A percentile compares a stretch with the other conserved stretches of the same genome.
phyloP scores from a whole-genome alignment of 2,797 vertebrate genomes.

The Tamandua tetradactyla region DNA sequence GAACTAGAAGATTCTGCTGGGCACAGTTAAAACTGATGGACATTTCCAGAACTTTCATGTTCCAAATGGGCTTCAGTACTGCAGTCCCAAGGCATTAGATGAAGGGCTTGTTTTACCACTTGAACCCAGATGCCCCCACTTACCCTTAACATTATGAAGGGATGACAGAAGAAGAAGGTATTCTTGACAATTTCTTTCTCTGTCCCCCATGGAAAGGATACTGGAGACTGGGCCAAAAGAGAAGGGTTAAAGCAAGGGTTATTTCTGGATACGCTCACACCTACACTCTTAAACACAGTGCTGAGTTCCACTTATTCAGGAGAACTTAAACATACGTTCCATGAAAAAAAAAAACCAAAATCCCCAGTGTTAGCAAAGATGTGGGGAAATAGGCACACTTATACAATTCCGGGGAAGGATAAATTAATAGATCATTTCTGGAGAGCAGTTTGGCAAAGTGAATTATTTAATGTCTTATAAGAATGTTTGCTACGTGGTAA shows the following conservation, averaged over 20 bases:
- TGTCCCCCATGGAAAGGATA: neutral
- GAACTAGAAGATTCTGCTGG: neutral
- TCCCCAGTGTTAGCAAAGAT: neutral
- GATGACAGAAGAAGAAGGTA: too few relatives aligned
- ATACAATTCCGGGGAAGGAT: neutral
- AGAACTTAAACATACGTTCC: neutral
- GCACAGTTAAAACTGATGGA: neutral
- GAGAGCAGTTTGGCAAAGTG: neutral
- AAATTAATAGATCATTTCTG: too few relatives aligned
- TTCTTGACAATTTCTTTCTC: neutral
- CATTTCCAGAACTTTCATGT: neutral
- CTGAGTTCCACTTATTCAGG: neutral
- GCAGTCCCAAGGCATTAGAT: neutral
- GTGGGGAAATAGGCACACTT: neutral
- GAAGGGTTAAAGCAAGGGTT: neutral
- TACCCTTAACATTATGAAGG: neutral
- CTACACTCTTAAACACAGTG: too few relatives aligned
- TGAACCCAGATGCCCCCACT: neutral
- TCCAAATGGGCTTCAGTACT: rapidly evolving
- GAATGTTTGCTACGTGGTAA: neutral
- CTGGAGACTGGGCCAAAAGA: neutral
- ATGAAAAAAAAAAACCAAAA: neutral
- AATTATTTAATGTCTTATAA: neutral
- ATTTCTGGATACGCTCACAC: neutral
- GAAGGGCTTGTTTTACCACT: too few relatives aligned